Evolutionary conservation across 2,113 vertebrate species (phyloP).

Genomic region (Ginglymostoma cirratum): DNA sequence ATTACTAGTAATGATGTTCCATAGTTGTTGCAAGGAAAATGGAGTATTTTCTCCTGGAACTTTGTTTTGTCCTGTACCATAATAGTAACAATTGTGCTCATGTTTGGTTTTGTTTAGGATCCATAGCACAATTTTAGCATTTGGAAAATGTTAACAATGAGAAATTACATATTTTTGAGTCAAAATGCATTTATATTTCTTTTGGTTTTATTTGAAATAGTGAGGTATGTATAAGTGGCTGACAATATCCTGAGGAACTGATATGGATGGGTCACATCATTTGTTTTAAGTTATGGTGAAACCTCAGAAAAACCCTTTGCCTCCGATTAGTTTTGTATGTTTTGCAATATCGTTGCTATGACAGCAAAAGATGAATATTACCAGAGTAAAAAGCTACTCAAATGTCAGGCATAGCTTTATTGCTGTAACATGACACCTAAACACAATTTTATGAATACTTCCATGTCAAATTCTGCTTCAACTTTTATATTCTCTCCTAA

Average conservation of each 20-base stretch:
- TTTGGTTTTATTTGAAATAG: too few relatives aligned
- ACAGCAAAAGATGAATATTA: not conserved
- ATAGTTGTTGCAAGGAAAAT: not conserved
- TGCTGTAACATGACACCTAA: not conserved
- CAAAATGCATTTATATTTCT: not conserved
- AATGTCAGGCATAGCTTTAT: not conserved
- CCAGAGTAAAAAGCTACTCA: not conserved
- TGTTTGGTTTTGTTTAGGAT: not conserved
- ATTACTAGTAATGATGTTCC: not conserved
- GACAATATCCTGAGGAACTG: not conserved
- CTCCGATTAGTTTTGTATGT: slow-evolving; percentile 9
- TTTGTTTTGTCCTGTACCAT: not conserved
- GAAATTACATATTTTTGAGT: not conserved
- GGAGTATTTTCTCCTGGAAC: not conserved
- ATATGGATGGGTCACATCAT: not conserved
- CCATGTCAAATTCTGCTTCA: not conserved
- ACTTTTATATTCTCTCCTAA: not conserved
- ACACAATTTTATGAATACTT: not conserved
- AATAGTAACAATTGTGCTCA: not conserved
- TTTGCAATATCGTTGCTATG: not conserved
- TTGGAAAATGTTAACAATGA: not conserved
- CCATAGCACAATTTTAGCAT: not conserved
- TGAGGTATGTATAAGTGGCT: not conserved
- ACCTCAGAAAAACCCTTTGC: not conserved
- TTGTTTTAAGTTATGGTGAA: not conserved